Conservation (phyloP, 92 coral and sea anemone genomes). For the Porites rus region DNA sequence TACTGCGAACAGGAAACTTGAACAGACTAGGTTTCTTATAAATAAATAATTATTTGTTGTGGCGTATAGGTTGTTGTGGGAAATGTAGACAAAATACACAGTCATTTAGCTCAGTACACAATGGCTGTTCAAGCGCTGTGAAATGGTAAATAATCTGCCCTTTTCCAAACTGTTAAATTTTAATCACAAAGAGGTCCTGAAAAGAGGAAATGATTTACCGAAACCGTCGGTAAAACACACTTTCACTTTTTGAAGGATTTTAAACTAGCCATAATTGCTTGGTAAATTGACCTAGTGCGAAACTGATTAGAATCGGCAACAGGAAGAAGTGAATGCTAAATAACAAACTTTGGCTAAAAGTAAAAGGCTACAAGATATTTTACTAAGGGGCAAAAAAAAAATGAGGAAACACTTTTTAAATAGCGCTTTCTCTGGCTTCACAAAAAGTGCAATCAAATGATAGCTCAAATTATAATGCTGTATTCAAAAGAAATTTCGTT, state of each 20-base stretch:
- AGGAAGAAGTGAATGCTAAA: constrained; percentile 3
- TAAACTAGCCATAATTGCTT: constrained; percentile 20
- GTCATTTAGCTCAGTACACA: constrained; percentile 28
- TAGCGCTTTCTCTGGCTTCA: neutral
- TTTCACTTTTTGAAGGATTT: neutral
- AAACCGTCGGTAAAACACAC: constrained; percentile 27
- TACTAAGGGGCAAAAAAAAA: neutral
- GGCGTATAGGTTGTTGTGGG: constrained; percentile 19
- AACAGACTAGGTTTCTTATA: constrained; percentile 2
- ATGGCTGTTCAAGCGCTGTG: neutral
- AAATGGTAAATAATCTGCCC: constrained; percentile 6
- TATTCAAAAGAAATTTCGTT: too few relatives aligned
- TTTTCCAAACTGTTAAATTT: constrained; percentile 1
- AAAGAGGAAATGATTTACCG: constrained; percentile 14
- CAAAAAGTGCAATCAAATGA: neutral
- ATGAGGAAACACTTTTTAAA: neutral
- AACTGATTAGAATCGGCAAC: neutral
- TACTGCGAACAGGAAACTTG: constrained; percentile 22
- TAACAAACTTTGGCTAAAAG: neutral
- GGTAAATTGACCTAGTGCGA: constrained; percentile 11
- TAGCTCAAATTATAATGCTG: too few relatives aligned
- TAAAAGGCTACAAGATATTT: neutral
- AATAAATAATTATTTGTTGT: constrained; percentile 31
- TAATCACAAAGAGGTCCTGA: constrained; percentile 13
- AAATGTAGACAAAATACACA: constrained; percentile 28